These are phyloP conservation scores for Hylaeus anthracinus DNA, from an alignment of 1,140 invertebrate species.

Conservation along the genomic window DNA sequence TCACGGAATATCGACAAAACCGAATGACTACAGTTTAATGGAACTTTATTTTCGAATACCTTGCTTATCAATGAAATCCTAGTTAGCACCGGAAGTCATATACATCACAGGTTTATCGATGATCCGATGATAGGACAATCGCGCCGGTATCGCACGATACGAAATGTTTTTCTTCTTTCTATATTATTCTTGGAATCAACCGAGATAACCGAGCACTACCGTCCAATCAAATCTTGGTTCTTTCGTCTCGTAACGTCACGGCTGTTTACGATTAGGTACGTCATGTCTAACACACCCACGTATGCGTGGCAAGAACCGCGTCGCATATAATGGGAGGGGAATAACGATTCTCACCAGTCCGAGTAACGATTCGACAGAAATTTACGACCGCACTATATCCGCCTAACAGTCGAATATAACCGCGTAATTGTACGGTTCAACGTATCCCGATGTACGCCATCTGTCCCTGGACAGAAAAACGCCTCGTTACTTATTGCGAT, in stretches of 20 bases:
- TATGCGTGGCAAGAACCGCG: slow-evolving; percentile 10
- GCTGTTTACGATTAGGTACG: slow-evolving; percentile 54
- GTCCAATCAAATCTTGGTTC: slow-evolving; percentile 26
- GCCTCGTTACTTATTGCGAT: slow-evolving; percentile 31
- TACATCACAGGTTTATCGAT: not conserved
- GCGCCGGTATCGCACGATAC: not conserved
- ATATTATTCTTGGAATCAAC: slow-evolving; percentile 25
- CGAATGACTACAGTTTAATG: not conserved
- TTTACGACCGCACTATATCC: slow-evolving; percentile 32
- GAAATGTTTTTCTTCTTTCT: not conserved
- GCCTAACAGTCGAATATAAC: slow-evolving; percentile 15
- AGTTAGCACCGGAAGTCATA: not conserved
- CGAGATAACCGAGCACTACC: slow-evolving; percentile 3
- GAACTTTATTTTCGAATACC: not conserved
- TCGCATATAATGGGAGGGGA: slow-evolving; percentile 32
- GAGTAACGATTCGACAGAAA: slow-evolving; percentile 46
- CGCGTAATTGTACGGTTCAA: slow-evolving; percentile 48
- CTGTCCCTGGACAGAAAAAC: slow-evolving; percentile 16
- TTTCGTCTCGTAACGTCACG: slow-evolving; percentile 46
- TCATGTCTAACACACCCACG: slow-evolving; percentile 37
- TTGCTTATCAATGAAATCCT: not conserved
- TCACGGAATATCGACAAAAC: not conserved
- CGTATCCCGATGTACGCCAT: slow-evolving; percentile 31
- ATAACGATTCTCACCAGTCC: slow-evolving; percentile 37
- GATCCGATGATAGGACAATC: not conserved